Evolutionary conservation across 2,888 invertebrate genomes (phyloP), one percentile per base, ranked within the genome.

Genomic region (Tetragnatha montana): DNA sequence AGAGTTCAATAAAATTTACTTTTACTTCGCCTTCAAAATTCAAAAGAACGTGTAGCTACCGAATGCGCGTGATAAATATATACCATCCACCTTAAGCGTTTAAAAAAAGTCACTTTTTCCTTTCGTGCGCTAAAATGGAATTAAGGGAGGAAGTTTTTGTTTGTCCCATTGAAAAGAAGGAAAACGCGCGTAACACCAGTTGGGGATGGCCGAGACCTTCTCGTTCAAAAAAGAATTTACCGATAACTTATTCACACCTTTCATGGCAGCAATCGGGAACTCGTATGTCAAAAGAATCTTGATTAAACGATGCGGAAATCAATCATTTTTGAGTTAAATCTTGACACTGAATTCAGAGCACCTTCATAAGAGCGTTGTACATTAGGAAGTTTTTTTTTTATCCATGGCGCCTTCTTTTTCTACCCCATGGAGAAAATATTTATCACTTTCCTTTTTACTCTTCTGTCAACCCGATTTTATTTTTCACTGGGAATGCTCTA

Each of bases 321-420:
- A 88, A 88, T 88, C 81, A 82, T 88, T 88, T 87, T 82, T 82
- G 75, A 88, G 87, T 88, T 88, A 88, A 88, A 88, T 88, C 82
- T 86, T 86, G 86, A 86, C 86, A 86, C 60, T 51, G 87, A 88
- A 82, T 88, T 76, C 78, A 82, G 76, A 70, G 87, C 81, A 70
- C 35, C 87, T 88, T 88, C 78, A 81, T 76, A 82, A 78, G 49
- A 60, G 78, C 70, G 17, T 74, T 82, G 81, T 82, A 76, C 81
- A 82, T 88, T 88, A 88, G 78, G 50, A 51, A 21, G 22, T 85
- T 79, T 85, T 85, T 85, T 76, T 85, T 76, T 12, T 8, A 4
- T 7, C 17, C 12, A n/a, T n/a, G 19, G 70, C 49, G n/a, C 22
- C 79, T 78, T 79, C 79, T 75, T 75, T 68, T 83, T 75, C 70